Evolutionary conservation across 2,888 invertebrate genomes (phyloP), one percentile per base, ranked within the genome.

Genomic region (Synanthedon andrenaeformis): DNA sequence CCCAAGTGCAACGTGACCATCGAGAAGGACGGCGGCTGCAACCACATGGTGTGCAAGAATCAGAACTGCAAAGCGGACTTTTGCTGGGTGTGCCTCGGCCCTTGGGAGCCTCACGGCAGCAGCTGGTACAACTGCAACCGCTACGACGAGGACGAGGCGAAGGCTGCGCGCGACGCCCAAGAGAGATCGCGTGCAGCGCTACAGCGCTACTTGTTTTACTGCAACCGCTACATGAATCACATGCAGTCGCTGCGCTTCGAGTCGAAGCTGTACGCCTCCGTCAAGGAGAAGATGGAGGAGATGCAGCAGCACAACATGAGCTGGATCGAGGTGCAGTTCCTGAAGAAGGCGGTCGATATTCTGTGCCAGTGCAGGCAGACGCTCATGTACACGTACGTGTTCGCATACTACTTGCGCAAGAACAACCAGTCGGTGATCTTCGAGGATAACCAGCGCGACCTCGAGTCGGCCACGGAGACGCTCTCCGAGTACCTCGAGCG

Each of bases 221-320:
- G 97, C 86, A 98, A 98, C 88, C 94, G 99, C 58, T 99, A 98
- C 83, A 97, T 98, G 96, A 99, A 99, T 86, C 99, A 99, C 86
- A 97, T 97, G 96, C 97, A 98, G 84, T 97, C 97, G 62, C 90
- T 99, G 70, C 97, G 97, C 83, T 97, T 99, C 85, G 99, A 99
- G 89, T 93, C 94, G 83, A 98, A 98, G 90, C 90, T 99, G 55
- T 98, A 98, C 85, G 95, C 96, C 6, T 95, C 95, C 57, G 95
- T 98, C 56, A 96, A 97, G 82, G 94, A 94, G 77, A 99, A 99
- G 89, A 99, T 99, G 98, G 98, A 98, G 79, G 98, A 98, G 86
- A 98, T 99, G 98, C 99, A 99, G 78, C 97, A 97, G 76, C 97
- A 97, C 80, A 97, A 97, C 78, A 98, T 99, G 98, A 97, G 97